Evolutionary conservation across 2,888 invertebrate genomes (phyloP).

Genomic region (Capitulum mitella): DNA sequence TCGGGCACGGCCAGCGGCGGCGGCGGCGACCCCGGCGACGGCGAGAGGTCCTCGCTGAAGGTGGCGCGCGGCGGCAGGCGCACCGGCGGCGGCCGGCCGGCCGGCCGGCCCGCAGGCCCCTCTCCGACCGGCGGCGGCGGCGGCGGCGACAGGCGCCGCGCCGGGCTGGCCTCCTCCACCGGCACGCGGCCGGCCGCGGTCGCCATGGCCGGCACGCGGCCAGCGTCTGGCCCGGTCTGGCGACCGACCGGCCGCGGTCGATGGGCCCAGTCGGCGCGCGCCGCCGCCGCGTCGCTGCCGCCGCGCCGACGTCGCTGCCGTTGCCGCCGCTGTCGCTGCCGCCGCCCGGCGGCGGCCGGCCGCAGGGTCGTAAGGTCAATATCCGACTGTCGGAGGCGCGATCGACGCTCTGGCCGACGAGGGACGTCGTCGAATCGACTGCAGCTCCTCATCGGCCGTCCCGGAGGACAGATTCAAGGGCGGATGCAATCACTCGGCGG

Average conservation of each 20-base stretch:
- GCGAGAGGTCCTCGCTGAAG: background rate
- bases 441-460: too few relatives aligned
- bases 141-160: background rate
- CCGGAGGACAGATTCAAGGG: too few relatives aligned
- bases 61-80: background rate
- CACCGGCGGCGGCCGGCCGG: background rate
- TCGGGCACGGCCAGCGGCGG: background rate
- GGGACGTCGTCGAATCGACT: too few relatives aligned
- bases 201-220: background rate
- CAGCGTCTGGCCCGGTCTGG: background rate
- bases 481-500: too few relatives aligned
- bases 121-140: background rate
- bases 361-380: constrained; percentile 3
- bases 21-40: background rate
- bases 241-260: background rate
- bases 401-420: background rate
- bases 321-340: background rate
- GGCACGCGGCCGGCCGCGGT: background rate
- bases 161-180: background rate
- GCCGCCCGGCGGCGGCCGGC: background rate
- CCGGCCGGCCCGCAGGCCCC: background rate
- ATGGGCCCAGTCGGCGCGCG: background rate
- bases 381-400: background rate
- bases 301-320: background rate
- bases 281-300: background rate